Percentiles rank a stretch among this genome's conserved stretches.
Evolutionary conservation across 2,797 vertebrate genomes (phyloP).

Genomic region (Ptychobarbus kaznakovi): DNA sequence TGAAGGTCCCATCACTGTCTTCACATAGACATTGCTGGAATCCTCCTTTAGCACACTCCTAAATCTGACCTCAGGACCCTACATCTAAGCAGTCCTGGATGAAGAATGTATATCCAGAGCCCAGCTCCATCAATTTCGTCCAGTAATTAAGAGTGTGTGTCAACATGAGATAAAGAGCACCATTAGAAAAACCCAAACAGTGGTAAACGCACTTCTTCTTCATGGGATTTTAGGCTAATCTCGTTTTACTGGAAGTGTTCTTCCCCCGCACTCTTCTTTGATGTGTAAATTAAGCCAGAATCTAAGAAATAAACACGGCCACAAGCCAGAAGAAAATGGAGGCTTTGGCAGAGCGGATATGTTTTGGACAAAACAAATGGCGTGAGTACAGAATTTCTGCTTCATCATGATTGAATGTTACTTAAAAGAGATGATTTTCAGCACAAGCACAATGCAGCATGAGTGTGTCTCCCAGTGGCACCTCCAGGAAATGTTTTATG

Average conservation of each 20-base stretch:
- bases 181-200: constrained; percentile 61
- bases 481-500: constrained; percentile 21
- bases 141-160: constrained; percentile 62
- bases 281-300: constrained; percentile 73
- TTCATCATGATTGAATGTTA: constrained; percentile 32
- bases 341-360: constrained; percentile 32
- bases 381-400: constrained; percentile 33
- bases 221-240: constrained; percentile 74
- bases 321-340: constrained; percentile 53
- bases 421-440: constrained; percentile 36
- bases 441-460: not conserved
- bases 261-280: constrained; percentile 66
- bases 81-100: constrained; percentile 48
- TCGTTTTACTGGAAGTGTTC: constrained; percentile 69
- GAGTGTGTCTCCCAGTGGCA: not conserved
- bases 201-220: constrained; percentile 64
- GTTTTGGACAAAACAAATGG: constrained; percentile 48
- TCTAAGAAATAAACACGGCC: constrained; percentile 60
- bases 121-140: constrained; percentile 58
- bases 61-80: constrained; percentile 49
- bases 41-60: constrained; percentile 22
- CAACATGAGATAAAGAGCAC: constrained; percentile 63
- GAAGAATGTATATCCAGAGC: constrained; percentile 31
- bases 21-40: constrained; percentile 13
- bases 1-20: constrained; percentile 33